Evolutionary conservation across 2,797 vertebrate genomes (phyloP), one percentile per base, ranked within the genome.

Genomic region (Lepilemur septentrionalis): DNA sequence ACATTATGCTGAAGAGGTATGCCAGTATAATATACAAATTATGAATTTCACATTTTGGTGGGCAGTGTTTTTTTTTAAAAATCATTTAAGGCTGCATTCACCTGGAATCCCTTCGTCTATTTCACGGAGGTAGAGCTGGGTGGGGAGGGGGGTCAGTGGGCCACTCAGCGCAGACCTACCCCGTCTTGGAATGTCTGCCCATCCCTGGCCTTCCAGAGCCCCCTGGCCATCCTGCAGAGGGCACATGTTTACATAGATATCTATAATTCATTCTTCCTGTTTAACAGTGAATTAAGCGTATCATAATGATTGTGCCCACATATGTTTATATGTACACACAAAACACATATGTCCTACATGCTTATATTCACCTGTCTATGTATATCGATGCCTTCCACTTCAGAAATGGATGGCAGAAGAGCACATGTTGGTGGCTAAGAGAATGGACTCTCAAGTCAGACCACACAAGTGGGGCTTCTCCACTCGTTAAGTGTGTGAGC

Each of bases 21-120:
- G 87, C 46, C 23, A 28, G 48, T 35, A 63, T 59, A 92, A 46
- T 95, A 41, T 67, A 67, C 35, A 73, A 79, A 30, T 17, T 17
- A 23, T n/a, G 23, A 65, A 92, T 93, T 89, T 83, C 73, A 20
- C 83, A 69, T 94, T 94, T 96, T 91, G 90, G 32, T 32, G 76
- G 48, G 46, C 25, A 59, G 35, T 15, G n/a, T 46, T 87, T 83
- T 79, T 87, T 23, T 55, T 52, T 20, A 52, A 67, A 81, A 14
- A 48, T 9, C 18, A n/a, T 41, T 11, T 55, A 38, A 72, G 46
- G 30, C 14, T 69, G n/a, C 46, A 80, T 76, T 81, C 5, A 4
- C 41, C 20, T 25, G 12, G 48, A 89, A 75, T 75, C 85, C 5
- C 23, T 48, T 61, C 55, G 52, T 84, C 3, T 57, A 23, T 25